A percentile compares a stretch with the other conserved stretches of the same genome.
Evolutionary conservation across 1,140 invertebrate species (phyloP).

Genomic region (Bombus polaris): DNA sequence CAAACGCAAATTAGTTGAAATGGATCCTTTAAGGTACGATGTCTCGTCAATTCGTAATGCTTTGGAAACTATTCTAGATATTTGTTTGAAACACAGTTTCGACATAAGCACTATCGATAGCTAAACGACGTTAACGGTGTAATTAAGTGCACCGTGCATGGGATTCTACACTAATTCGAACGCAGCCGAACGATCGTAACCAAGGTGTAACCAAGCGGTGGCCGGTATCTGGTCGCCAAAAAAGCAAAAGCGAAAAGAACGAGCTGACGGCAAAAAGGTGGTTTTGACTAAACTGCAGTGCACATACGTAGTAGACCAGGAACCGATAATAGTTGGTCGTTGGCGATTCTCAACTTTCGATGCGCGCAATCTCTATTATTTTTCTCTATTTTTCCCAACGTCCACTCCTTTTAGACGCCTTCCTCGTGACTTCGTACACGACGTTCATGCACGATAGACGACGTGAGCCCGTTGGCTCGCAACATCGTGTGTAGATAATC

Average conservation of each 20-base stretch:
- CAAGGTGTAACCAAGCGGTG: background rate
- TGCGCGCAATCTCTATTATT: background rate
- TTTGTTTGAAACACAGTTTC: no score
- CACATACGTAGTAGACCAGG: slow-evolving; percentile 6
- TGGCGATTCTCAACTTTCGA: slow-evolving; percentile 30
- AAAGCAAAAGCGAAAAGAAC: background rate
- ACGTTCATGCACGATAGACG: background rate
- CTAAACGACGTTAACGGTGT: background rate
- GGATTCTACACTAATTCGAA: background rate
- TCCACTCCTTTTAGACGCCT: background rate
- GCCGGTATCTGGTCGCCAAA: background rate
- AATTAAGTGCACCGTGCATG: background rate
- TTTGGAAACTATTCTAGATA: no score
- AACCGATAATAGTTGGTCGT: slow-evolving; percentile 35
- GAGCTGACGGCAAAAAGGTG: background rate
- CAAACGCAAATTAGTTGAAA: no score
- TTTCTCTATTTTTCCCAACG: background rate
- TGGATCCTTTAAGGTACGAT: background rate
- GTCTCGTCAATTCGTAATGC: background rate
- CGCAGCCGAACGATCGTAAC: background rate
- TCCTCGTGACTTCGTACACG: background rate
- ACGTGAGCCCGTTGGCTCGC: no score
- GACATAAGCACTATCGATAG: no score
- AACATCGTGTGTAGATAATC: background rate
- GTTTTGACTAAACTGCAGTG: slow-evolving; percentile 64